Percentiles rank a stretch among this genome's conserved stretches.
These are phyloP conservation scores for Thecocarcelia acutangulata DNA, from an alignment of 2,888 invertebrate species.

Conservation along the genomic window DNA sequence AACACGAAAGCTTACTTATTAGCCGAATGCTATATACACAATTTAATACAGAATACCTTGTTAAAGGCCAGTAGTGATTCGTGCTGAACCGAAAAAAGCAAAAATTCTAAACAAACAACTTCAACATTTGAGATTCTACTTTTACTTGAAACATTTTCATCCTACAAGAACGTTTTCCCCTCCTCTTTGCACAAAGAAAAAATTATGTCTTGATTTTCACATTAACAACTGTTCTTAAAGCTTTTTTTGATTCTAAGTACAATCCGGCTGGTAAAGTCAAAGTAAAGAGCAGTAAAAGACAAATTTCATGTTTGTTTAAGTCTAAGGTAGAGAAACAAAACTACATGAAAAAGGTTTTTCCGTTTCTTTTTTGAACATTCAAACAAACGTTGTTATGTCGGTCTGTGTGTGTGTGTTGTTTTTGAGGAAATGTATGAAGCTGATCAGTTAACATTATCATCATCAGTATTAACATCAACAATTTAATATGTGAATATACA, in stretches of 20 bases:
- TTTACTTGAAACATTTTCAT: conserved; percentile 19
- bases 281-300: conserved; percentile 28
- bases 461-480: conserved; percentile 48
- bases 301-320: conserved; percentile 54
- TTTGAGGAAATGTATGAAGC: neutral
- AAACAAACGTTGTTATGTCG: neutral
- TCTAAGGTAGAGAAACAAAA: conserved; percentile 22
- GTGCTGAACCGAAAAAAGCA: too few relatives aligned
- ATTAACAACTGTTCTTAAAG: neutral
- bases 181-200: neutral
- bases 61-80: too few relatives aligned
- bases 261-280: conserved; percentile 10
- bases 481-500: conserved; percentile 27
- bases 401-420: neutral
- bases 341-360: conserved; percentile 16
- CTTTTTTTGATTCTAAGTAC: neutral
- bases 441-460: conserved; percentile 61
- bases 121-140: conserved; percentile 18
- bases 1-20: too few relatives aligned
- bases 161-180: neutral
- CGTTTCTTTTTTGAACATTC: conserved; percentile 15
- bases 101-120: neutral
- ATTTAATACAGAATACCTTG: too few relatives aligned
- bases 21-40: too few relatives aligned
- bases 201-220: conserved; percentile 23